Evolutionary conservation across 2,797 vertebrate species (phyloP), one percentile per base, ranked within the genome.

Genomic region (Gambelia wislizenii): DNA sequence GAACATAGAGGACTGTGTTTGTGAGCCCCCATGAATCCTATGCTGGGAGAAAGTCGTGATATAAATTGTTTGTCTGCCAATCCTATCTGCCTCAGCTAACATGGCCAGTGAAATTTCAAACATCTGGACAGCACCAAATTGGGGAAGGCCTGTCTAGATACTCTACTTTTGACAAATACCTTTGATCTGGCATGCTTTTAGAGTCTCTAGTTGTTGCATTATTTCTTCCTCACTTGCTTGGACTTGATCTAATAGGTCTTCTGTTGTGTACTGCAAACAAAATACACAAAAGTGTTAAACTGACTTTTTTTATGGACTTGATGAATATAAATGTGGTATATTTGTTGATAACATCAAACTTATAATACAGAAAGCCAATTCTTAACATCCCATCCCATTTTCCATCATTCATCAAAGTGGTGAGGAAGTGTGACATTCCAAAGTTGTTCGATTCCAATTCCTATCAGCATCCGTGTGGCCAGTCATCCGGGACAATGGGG

Each of bases 141-240:
- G 18, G 4, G 70, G 25, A 42, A 74, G 1, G 18, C 6, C 10
- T 52, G 44, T 4, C 39, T 56, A 49, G 3, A 84, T 84, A 1
- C 7, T 88, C 22, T 49, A 22, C 88, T 20, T 80, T 2, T 78
- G 44, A 84, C 8, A 90, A 0, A 0, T 97, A 99, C 99, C 99
- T 95, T 98, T 97, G 92, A 99, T 98, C 95, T 97, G 96, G 96
- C 98, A 99, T 87, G 99, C 98, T 81, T 98, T 97, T 91, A 99
- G 96, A 84, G 89, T 94, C 81, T 97, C 95, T 83, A 99, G 94
- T 0, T 98, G 97, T 61, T 95, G 91, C 93, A 97, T 93, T 78
- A 99, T 96, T 96, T 99, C 99, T 91, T 98, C 97, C 92, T 98
- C 96, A 89, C 99, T 99, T 93, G 98, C 98, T 96, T 99, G 99